Base-by-base conservation (phyloP, 2,797 vertebrate species). In the Pangasius larnaudii region DNA sequence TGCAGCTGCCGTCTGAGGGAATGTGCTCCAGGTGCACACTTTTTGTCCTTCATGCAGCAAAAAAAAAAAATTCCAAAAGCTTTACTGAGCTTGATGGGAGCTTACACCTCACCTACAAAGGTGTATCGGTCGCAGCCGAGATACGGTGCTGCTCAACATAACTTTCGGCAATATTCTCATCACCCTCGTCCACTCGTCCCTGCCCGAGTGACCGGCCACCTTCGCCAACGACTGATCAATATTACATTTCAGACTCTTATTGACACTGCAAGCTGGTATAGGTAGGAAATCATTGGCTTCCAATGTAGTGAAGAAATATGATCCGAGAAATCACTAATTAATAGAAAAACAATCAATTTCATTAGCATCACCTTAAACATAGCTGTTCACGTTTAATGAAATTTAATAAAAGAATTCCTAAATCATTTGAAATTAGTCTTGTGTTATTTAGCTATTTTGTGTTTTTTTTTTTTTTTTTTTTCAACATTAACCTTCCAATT, bases 91-190 rank as follows among this genome's bases (percentile, higher is more conserved):
- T 61, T 18, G 18, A 56, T n/a, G n/a, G n/a, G 49, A 36, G 30
- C 33, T 22, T 75, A 16, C 6, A 27, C 8, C 56, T 63, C 22
- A 46, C 81, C 58, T 10, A 13, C 1, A 33, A 46, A 53, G 30
- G 58, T 39, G 13, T 24, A 88, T 79, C 11, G 61, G 72, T 85
- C 42, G 13, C 5, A 24, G 56, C 11, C 7, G 18, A 75, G 61
- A 46, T 78, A 56, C 9, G 10, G 22, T 1, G 2, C 22, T 13
- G 71, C 71, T 84, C 71, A 30, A 75, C 75, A 90, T 72, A 86
- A 27, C 71, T 71, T 84, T 80, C 83, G 49, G 27, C 65, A 56
- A 61, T 84, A 82, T 88, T 86, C 71, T 79, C 89, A 84, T 79
- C 79, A 72, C 11, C 61, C 33, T 22, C 13, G 1, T 61, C 33